Evolutionary conservation across 2,113 vertebrate genomes (phyloP), one percentile per base, ranked within the genome.

Genomic region (Atrichornis clamosus): DNA sequence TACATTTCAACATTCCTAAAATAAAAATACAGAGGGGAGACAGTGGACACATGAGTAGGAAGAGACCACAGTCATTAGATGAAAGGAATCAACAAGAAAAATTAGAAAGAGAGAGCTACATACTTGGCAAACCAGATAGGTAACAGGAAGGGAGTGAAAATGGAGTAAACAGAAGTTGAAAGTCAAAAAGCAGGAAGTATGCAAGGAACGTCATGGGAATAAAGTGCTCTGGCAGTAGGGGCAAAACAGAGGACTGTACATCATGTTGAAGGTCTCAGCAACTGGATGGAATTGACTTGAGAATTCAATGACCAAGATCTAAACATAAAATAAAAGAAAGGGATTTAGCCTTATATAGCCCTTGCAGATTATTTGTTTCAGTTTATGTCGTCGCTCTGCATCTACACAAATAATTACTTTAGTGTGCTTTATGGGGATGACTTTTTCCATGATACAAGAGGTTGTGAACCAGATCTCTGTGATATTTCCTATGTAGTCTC

Each of bases 291-390:
- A 94, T 16, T 70, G 64, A 68, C 28, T 24, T 18, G 26, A 68
- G 44, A 81, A 79, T 73, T 87, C 44, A 53, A 21, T 39, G 41
- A 46, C 5, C 37, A 53, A 84, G 73, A 37, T 75, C 60, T 75
- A 63, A 91, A 78, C 6, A 15, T 16, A 19, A 77, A 47, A 68
- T 39, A 52, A 72, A 78, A 92, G 39, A 50, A 70, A 68, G 21
- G 56, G 56, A 37, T 87, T 85, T 72, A 82, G 26, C 64, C 39
- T 74, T 21, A 46, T 1, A 8, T 3, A 47, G 28, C 59, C 59
- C 60, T 63, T 33, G 81, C 33, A 90, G 84, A 91, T 91, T 72
- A 84, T 92, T 92, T 90, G 80, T 87, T 92, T 89, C 74, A 35
- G 62, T 49, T 19, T 7, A 33, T 12, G 24, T 19, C 4, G 10